Conservation (phyloP, 2,888 invertebrate species). For the Phania funesta region DNA sequence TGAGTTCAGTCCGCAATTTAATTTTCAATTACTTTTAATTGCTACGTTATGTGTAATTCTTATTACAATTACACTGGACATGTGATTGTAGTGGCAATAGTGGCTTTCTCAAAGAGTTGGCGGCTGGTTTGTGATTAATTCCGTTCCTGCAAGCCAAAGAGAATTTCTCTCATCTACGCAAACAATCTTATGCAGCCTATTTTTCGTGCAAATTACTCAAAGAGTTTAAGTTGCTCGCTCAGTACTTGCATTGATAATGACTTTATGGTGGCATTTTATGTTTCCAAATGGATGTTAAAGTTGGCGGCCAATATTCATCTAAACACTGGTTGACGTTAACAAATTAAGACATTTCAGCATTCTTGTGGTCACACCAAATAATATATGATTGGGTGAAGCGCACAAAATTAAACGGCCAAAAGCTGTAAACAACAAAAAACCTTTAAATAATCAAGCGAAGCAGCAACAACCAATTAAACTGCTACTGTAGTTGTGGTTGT, state of each 20-base stretch:
- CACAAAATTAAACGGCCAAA: conserved; percentile 13
- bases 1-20: too few relatives aligned
- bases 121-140: too few relatives aligned
- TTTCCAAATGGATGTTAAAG: conserved; percentile 6
- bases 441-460: conserved; percentile 38
- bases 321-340: conserved; percentile 56
- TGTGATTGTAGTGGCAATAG: too few relatives aligned
- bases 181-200: neutral
- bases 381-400: neutral
- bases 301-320: conserved; percentile 46
- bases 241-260: neutral
- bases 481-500: conserved; percentile 25
- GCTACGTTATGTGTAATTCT: too few relatives aligned
- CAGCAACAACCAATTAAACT: conserved; percentile 58
- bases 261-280: neutral
- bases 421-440: conserved; percentile 1
- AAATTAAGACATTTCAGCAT: conserved; percentile 65
- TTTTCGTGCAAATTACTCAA: neutral
- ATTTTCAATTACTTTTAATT: too few relatives aligned
- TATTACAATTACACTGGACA: too few relatives aligned
- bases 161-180: neutral
- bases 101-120: too few relatives aligned
- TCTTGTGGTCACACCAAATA: conserved; percentile 51
- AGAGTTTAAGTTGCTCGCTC: neutral
- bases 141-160: too few relatives aligned